A percentile compares a stretch with the other conserved stretches of the same genome.
Evolutionary conservation across 2,888 invertebrate species (phyloP).

Genomic region (Lasioglossum pauxillum): DNA sequence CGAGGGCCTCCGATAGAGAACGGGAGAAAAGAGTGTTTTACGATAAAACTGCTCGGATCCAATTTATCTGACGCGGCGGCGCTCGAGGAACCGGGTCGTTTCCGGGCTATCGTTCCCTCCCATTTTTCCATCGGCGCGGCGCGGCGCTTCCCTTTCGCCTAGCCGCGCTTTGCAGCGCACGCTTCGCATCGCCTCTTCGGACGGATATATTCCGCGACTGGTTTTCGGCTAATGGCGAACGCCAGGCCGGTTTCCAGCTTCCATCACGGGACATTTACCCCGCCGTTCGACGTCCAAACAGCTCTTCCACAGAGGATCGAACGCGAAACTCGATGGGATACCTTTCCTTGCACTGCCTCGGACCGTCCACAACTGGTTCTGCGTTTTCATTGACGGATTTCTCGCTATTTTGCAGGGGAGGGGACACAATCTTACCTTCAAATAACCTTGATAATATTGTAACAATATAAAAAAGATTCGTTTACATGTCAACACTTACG

Average conservation of each 20-base stretch:
- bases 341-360: neutral
- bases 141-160: slow-evolving; percentile 25
- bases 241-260: slow-evolving; percentile 35
- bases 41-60: slow-evolving; percentile 75
- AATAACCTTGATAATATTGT: no score
- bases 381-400: neutral
- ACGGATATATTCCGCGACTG: slow-evolving; percentile 48
- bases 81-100: slow-evolving; percentile 74
- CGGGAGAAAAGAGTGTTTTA: slow-evolving; percentile 66
- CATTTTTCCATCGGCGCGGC: slow-evolving; percentile 41
- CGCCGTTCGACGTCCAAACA: slow-evolving; percentile 22
- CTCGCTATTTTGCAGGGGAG: neutral
- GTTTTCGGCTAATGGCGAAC: slow-evolving; percentile 45
- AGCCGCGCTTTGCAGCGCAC: slow-evolving; percentile 8
- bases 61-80: slow-evolving; percentile 74
- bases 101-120: slow-evolving; percentile 70
- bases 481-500: no score
- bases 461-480: no score
- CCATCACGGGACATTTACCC: slow-evolving; percentile 52
- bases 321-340: slow-evolving; percentile 1
- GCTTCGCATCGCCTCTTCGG: slow-evolving; percentile 16
- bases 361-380: neutral
- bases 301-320: slow-evolving; percentile 34
- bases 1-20: slow-evolving; percentile 41
- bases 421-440: neutral